A percentile compares a stretch with the other conserved stretches of the same genome.
These are phyloP conservation scores for Gyrodactylus bullatarudis DNA, from an alignment of 1,140 invertebrate species.

Conservation along the genomic window DNA sequence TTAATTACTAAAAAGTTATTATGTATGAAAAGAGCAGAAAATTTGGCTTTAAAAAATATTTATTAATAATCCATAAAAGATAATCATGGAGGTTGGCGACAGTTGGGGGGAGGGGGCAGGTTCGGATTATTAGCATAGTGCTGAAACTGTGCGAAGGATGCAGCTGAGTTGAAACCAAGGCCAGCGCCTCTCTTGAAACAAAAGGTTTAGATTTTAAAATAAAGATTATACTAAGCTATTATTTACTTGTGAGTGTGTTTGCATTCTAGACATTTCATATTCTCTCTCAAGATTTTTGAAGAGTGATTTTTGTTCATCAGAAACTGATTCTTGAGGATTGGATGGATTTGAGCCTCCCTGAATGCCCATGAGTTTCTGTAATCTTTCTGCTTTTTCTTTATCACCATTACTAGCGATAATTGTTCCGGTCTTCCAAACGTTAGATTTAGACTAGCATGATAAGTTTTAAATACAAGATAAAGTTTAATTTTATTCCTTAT, in stretches of 20 bases:
- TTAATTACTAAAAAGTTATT: no score
- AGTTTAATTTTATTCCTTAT: no score
- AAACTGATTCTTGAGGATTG: background rate
- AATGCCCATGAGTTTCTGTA: conserved; percentile 5
- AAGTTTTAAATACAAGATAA: background rate
- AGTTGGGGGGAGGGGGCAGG: background rate
- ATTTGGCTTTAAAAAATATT: background rate
- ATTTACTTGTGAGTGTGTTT: background rate
- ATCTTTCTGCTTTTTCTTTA: background rate
- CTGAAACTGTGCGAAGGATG: background rate
- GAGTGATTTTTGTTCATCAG: background rate
- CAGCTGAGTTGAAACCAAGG: background rate
- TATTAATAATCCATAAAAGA: no score
- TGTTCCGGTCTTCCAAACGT: background rate
- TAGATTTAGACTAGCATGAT: background rate
- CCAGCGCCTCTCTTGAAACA: background rate
- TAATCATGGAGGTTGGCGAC: background rate
- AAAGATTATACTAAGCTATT: background rate
- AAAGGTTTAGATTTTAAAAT: background rate
- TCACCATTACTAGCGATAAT: background rate
- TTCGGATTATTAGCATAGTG: background rate
- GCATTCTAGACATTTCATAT: background rate
- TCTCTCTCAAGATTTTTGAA: background rate
- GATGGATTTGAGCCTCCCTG: background rate
- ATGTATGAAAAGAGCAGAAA: no score